These are phyloP conservation scores for Eulemur macaco DNA, from an alignment of 2,113 vertebrate genomes.

Conservation along the genomic window DNA sequence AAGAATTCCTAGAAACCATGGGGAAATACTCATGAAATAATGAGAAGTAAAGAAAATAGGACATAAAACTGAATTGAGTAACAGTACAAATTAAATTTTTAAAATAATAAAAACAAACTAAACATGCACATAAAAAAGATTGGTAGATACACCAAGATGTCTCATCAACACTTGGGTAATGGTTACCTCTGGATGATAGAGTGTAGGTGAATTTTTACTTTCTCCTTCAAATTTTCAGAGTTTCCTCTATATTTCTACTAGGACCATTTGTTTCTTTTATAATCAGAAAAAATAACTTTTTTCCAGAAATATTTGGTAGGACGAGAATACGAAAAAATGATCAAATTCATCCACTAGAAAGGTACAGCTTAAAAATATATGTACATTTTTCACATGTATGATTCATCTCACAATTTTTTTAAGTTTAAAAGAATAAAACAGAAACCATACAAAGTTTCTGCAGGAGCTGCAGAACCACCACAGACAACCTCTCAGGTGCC, in stretches of 20 bases:
- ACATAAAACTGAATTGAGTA: neutral
- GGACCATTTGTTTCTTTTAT: neutral
- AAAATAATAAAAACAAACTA: neutral
- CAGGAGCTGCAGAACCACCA: neutral
- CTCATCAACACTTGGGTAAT: neutral
- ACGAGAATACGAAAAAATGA: neutral
- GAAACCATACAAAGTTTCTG: neutral
- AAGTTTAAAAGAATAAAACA: neutral
- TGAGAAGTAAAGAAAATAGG: neutral
- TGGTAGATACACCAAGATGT: neutral
- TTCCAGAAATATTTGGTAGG: neutral
- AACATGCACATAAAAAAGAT: neutral
- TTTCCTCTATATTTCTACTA: neutral
- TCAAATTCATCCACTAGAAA: neutral
- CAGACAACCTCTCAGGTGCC: neutral
- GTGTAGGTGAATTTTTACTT: neutral
- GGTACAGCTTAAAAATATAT: neutral
- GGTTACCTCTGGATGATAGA: neutral
- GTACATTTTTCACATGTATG: neutral
- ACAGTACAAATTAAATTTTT: neutral
- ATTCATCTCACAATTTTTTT: neutral
- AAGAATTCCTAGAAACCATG: neutral
- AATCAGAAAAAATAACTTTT: neutral
- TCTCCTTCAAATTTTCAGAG: neutral
- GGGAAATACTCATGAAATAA: slow-evolving; percentile 8